phyloP scores from a whole-genome alignment of 2,113 vertebrate species.

The Petrocephalus zakoni region DNA sequence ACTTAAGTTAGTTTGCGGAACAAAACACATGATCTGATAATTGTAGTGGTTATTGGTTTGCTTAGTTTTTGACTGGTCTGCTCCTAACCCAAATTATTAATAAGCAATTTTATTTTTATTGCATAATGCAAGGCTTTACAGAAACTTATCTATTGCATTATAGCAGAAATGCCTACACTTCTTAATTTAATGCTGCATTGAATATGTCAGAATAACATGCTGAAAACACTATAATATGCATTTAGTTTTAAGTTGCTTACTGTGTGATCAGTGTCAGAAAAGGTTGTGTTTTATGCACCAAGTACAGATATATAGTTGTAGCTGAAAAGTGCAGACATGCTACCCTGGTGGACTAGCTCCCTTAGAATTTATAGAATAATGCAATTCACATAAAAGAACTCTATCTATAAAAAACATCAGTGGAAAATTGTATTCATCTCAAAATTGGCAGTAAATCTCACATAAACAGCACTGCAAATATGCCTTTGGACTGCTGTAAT shows the following conservation, averaged over 20 bases:
- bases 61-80: background rate
- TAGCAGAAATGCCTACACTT: background rate
- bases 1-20: background rate
- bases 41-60: background rate
- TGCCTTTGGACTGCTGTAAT: background rate
- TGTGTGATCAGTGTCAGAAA: background rate
- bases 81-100: background rate
- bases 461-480: background rate
- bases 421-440: background rate
- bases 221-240: background rate
- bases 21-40: background rate
- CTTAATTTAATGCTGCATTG: background rate
- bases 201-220: background rate
- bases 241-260: background rate
- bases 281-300: background rate
- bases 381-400: background rate
- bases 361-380: background rate
- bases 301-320: background rate
- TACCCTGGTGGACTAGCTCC: background rate
- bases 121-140: background rate
- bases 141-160: background rate
- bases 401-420: background rate
- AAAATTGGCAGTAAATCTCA: background rate
- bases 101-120: background rate
- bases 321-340: background rate